Evolutionary conservation across 92 coral and sea anemone species (phyloP).

Genomic region (Bergia sp.): DNA sequence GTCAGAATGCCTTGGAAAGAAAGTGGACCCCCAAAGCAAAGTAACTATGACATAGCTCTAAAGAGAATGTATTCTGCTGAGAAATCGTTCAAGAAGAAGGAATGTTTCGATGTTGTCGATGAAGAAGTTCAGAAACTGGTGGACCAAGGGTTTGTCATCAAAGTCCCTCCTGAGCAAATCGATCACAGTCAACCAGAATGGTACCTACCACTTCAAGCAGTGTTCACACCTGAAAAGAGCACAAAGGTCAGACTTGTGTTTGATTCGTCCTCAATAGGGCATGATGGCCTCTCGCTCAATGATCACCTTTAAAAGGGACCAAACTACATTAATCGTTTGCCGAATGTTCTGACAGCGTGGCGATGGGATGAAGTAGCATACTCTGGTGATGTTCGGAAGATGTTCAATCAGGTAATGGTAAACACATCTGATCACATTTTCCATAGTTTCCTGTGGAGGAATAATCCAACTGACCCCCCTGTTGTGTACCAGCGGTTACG

Average conservation of each 20-base stretch:
- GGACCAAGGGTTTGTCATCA: constrained; percentile 46
- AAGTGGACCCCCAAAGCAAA: constrained; percentile 53
- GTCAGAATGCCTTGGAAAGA: constrained; percentile 58
- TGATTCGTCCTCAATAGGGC: constrained; percentile 41
- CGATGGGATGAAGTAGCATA: constrained; percentile 62
- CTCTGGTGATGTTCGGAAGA: constrained; percentile 58
- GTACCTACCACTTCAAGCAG: constrained; percentile 65
- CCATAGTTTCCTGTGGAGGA: constrained; percentile 72
- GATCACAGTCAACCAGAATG: constrained; percentile 61
- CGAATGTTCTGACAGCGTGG: constrained; percentile 58
- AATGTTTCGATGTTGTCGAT: constrained; percentile 1
- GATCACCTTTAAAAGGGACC: constrained; percentile 54
- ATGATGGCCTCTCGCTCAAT: constrained; percentile 41
- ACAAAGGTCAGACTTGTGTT: constrained; percentile 52
- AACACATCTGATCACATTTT: constrained; percentile 70
- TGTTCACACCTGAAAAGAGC: constrained; percentile 62
- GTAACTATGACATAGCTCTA: constrained; percentile 62
- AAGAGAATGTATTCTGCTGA: constrained; percentile 61
- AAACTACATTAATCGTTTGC: constrained; percentile 50
- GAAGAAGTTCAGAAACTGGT: constrained; percentile 56
- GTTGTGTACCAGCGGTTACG: constrained; percentile 67
- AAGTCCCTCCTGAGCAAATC: constrained; percentile 53
- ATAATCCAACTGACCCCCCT: constrained; percentile 45
- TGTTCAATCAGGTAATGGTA: constrained; percentile 65
- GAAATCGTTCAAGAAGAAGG: constrained; percentile 42